Evolutionary conservation across 2,113 vertebrate genomes (phyloP).

Genomic region (Oryzias woworae): DNA sequence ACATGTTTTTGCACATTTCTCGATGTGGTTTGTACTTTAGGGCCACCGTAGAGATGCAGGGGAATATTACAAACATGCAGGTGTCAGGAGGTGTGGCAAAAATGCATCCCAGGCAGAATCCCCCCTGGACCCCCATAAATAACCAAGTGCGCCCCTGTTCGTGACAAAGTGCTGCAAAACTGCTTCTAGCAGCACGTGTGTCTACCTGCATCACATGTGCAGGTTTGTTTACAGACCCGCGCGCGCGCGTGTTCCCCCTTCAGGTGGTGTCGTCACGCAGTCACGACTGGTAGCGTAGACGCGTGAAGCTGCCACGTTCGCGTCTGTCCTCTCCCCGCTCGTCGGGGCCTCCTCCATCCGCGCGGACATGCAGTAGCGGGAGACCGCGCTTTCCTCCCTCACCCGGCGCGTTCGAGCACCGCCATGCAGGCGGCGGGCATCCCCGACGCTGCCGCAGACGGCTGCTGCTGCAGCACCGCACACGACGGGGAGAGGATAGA

Average conservation of each 20-base stretch:
- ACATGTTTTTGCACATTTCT: too few relatives aligned
- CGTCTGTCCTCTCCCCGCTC: constrained; percentile 17
- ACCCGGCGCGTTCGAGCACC: constrained; percentile 7
- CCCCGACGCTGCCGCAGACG: constrained; percentile 46
- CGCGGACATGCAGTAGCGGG: constrained; percentile 24
- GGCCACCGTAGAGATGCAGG: too few relatives aligned
- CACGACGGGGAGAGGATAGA: constrained; percentile 64
- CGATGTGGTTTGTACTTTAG: too few relatives aligned
- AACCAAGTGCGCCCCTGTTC: too few relatives aligned
- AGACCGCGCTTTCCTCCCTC: neutral
- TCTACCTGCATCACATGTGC: neutral
- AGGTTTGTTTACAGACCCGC: neutral
- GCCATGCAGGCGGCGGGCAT: constrained; percentile 44
- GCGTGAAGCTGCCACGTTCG: constrained; percentile 51
- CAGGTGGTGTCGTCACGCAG: constrained; percentile 54
- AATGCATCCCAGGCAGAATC: too few relatives aligned
- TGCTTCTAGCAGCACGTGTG: neutral
- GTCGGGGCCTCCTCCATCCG: constrained; percentile 5
- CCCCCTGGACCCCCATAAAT: too few relatives aligned
- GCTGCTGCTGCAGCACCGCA: constrained; percentile 28
- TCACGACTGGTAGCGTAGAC: constrained; percentile 56
- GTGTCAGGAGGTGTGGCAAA: too few relatives aligned
- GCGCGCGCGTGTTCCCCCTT: constrained; percentile 33
- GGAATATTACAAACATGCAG: too few relatives aligned
- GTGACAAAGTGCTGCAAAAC: too few relatives aligned